Base-by-base conservation (phyloP, 2,888 invertebrate species). In the Tuberolachnus salignus region DNA sequence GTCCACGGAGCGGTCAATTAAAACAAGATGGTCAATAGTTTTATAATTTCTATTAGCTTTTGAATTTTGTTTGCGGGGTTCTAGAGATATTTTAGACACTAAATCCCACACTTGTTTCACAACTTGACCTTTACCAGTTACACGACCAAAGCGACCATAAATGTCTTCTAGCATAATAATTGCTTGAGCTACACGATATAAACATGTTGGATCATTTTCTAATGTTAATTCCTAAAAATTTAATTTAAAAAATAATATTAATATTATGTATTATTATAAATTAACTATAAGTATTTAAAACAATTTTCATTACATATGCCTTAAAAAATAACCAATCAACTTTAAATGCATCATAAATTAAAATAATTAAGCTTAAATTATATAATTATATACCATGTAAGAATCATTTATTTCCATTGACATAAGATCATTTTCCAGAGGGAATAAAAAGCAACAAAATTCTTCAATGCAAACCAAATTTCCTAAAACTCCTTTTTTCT, bases 1-100 rank as follows among this genome's bases (percentile, higher is more conserved):
- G 88, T 99, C 99, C 3, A 97, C 89, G 61, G 92, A 91, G 42
- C 99, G 89, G 86, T 99, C 99, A 1, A 99, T 87, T 64, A 99
- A 86, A 10, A 99, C 87, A 80, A 98, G 88, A 85, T 94, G 94
- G 85, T 98, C 97, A 66, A 98, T 95, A 0, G 87, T 87, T 84
- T 84, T 63, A 84, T 84, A 34, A 86, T 85, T 82, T 86, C 85
- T 53, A 85, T 84, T 82, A 83, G 86, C 83, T 83, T 87, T 81
- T 81, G 86, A 85, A 82, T 89, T 88, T 80, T 90, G 88, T 59
- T 66, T 80, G 19, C 82, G 80, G 14, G 83, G 86, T 88, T 89
- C 95, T 86, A 88, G 86, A 81, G 89, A 87, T 83, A 95, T 86
- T 66, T 93, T 89, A 82, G 92, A 90, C 82, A 97, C 90, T 80